These are phyloP conservation scores for Cathartes aura DNA, from an alignment of 2,113 vertebrate species.

Conservation along the genomic window DNA sequence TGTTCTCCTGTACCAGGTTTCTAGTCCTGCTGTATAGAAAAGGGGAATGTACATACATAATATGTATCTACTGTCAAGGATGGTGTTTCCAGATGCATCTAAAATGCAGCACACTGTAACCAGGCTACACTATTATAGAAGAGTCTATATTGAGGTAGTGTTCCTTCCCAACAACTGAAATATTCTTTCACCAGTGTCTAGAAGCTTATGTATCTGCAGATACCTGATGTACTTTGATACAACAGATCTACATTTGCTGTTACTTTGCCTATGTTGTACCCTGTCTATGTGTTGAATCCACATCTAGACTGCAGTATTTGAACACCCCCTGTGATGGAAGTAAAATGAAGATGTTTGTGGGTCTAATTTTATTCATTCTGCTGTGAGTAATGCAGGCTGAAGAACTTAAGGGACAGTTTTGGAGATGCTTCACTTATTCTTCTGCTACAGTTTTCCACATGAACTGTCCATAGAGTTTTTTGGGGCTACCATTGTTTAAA, in stretches of 20 bases:
- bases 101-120: not conserved
- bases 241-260: not conserved
- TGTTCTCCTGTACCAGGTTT: not conserved
- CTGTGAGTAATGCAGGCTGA: not conserved
- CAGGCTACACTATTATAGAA: fast-evolving
- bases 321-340: not conserved
- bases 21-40: not conserved
- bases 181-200: not conserved
- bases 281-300: not conserved
- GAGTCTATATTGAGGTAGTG: not conserved
- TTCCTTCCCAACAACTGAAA: not conserved
- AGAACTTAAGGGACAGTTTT: not conserved
- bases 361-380: not conserved
- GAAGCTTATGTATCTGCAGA: not conserved
- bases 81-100: not conserved
- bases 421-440: not conserved
- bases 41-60: not conserved
- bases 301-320: not conserved
- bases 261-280: not conserved
- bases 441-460: not conserved
- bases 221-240: no score
- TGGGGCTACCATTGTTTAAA: not conserved
- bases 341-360: not conserved
- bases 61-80: fast-evolving
- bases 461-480: not conserved